Base-by-base conservation (phyloP, 2,113 vertebrate genomes). In the Zosterops hypoxanthus region DNA sequence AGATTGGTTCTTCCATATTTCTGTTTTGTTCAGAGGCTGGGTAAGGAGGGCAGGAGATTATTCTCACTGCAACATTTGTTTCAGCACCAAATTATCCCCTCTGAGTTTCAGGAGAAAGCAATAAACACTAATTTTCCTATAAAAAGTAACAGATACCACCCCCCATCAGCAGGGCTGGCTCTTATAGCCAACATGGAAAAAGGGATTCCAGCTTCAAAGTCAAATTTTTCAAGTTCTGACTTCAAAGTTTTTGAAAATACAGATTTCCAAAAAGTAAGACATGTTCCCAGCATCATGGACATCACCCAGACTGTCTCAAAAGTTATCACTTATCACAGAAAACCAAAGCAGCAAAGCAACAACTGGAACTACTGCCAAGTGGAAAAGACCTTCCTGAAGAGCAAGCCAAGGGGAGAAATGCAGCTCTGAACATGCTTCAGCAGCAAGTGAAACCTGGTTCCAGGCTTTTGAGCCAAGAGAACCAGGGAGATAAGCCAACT, bases 371-470 rank as follows among this genome's bases (percentile, higher is more conserved):
- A 39, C 60, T 64, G 82, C 90, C 85, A 91, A 57, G 52, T 60
- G 52, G 93, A 80, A 91, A 90, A 94, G 87, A 65, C 93, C 89
- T 65, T 90, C 57, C 71, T 66, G 75, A 82, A 82, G 65, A 78
- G 44, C 68, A 56, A 88, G 94, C 85, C 82, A 83, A 78, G 60
- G 53, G 47, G 14, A 78, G 84, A 90, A 78, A 81, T 0, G 23
- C 55, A 83, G 76, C 71, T 75, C 71, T 75, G 86, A 90, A 71
- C 56, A 15, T 5, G 52, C 53, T 82, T 82, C 57, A 34, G n/a
- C 47, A 82, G 69, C 70, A 69, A 33, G 31, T 7, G 50, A 52
- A 65, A 64, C 59, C 55, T 75, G 71, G 39, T 55, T 73, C 71
- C 79, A 76, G 88, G 71, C 84, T 29, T 20, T 21, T 3, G 56